Evolutionary conservation across 1,140 invertebrate genomes (phyloP).

Genomic region (Campoletis sonorensis): DNA sequence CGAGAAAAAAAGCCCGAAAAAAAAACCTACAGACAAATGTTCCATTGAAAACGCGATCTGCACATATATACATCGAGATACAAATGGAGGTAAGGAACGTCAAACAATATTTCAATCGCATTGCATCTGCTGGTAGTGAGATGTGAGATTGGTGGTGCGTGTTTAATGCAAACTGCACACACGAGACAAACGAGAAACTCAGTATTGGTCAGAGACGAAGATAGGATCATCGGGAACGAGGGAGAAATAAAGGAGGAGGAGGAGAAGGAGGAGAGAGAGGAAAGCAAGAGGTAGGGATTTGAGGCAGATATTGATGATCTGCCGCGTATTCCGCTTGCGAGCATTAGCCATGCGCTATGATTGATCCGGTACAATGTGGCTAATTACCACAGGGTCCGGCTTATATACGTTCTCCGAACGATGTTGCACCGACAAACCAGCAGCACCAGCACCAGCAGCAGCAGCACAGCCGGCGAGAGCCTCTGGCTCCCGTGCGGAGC

Average conservation of each 20-base stretch:
- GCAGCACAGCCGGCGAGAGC: conserved; percentile 21
- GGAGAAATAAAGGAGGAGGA: not conserved
- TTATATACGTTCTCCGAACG: conserved; percentile 46
- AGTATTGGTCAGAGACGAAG: not conserved
- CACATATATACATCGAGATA: not conserved
- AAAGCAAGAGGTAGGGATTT: conserved; percentile 4
- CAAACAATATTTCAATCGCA: conserved; percentile 28
- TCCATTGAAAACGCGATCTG: not conserved
- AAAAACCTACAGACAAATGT: no score
- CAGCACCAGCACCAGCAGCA: no score
- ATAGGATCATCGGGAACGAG: no score
- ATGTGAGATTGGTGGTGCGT: conserved; percentile 15
- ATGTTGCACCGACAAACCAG: conserved; percentile 31
- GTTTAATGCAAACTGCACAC: conserved; percentile 7
- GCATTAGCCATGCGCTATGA: conserved; percentile 46
- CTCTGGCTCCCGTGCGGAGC: conserved; percentile 32
- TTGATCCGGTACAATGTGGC: conserved; percentile 52
- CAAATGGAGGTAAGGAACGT: conserved; percentile 2
- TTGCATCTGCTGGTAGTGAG: conserved; percentile 20
- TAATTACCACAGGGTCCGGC: conserved; percentile 50
- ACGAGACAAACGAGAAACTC: not conserved
- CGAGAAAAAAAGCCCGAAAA: no score
- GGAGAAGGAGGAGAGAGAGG: not conserved
- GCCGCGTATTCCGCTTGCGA: conserved; percentile 38
- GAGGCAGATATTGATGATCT: conserved; percentile 40